phyloP scores from a whole-genome alignment of 2,797 vertebrate species.

The Clamator glandarius region DNA sequence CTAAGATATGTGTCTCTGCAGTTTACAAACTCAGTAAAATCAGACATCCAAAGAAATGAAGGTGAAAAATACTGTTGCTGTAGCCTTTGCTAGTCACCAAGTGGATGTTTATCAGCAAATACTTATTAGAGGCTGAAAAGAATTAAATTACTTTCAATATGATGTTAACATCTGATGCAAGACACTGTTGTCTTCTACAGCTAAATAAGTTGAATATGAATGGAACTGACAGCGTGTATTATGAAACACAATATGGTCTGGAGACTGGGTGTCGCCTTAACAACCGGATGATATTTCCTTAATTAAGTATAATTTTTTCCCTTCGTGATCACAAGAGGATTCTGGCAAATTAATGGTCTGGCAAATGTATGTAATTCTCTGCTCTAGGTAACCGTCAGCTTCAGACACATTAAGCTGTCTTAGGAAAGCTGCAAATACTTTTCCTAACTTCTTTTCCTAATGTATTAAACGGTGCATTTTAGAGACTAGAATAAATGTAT shows the following conservation, averaged over 20 bases:
- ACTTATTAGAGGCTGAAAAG: slow-evolving; percentile 44
- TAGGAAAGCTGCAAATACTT: background rate
- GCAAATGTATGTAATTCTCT: slow-evolving; percentile 37
- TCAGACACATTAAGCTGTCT: background rate
- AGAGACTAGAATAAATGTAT: background rate
- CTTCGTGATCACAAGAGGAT: slow-evolving; percentile 13
- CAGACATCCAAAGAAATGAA: slow-evolving; percentile 45
- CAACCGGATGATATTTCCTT: slow-evolving; percentile 43
- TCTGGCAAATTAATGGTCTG: slow-evolving; percentile 46
- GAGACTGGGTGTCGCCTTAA: slow-evolving; percentile 38
- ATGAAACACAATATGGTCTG: slow-evolving; percentile 6
- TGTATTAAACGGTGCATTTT: background rate
- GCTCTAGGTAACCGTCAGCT: slow-evolving; percentile 40
- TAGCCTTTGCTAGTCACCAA: slow-evolving; percentile 28
- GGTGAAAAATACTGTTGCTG: slow-evolving; percentile 45
- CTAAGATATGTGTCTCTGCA: slow-evolving; percentile 12
- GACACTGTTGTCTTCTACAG: slow-evolving; percentile 18
- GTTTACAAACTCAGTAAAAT: slow-evolving; percentile 49
- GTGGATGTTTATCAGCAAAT: slow-evolving; percentile 39
- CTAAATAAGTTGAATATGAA: slow-evolving; percentile 35
- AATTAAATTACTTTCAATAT: slow-evolving; percentile 54
- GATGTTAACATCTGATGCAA: slow-evolving; percentile 64
- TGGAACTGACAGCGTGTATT: slow-evolving; percentile 50
- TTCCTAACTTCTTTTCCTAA: background rate
- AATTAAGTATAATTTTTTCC: slow-evolving; percentile 61